Evolutionary conservation across 2,113 vertebrate genomes (phyloP).

Genomic region (Sialia sialis): DNA sequence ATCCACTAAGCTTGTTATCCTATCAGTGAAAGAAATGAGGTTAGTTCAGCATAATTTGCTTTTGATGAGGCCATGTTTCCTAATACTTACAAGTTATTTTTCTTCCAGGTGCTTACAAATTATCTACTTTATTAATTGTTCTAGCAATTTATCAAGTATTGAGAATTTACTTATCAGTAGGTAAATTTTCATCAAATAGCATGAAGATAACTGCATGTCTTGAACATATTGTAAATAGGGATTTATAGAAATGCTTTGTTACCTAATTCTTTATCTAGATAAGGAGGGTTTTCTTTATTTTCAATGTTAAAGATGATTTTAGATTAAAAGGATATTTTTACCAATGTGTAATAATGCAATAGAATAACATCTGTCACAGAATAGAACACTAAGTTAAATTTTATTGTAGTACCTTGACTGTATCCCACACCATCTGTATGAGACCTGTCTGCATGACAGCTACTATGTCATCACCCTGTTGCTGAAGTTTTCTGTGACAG

Average conservation of each 20-base stretch:
- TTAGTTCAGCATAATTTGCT: constrained; percentile 65
- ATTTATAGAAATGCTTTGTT: not conserved
- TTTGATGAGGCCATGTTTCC: constrained; percentile 44
- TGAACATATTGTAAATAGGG: not conserved
- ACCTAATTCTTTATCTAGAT: not conserved
- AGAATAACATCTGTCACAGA: not conserved
- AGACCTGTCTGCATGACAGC: not conserved
- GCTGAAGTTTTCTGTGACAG: not conserved
- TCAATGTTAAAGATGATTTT: not conserved
- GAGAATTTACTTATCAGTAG: not conserved
- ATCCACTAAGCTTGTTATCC: constrained; percentile 46
- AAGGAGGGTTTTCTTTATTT: not conserved
- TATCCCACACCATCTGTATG: not conserved
- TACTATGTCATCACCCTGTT: not conserved
- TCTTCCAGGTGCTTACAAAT: constrained; percentile 13
- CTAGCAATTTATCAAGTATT: not conserved
- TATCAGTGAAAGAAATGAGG: constrained; percentile 45
- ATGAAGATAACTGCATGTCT: not conserved
- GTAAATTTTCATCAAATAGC: not conserved
- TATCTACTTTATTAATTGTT: constrained; percentile 53
- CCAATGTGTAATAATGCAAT: not conserved
- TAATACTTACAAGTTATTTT: constrained; percentile 42
- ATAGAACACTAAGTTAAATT: not conserved
- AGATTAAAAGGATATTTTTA: not conserved
- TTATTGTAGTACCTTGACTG: not conserved